Percentiles rank a stretch among this genome's conserved stretches.
Evolutionary conservation across 2,888 invertebrate genomes (phyloP).

Genomic region (Eledona agricola): DNA sequence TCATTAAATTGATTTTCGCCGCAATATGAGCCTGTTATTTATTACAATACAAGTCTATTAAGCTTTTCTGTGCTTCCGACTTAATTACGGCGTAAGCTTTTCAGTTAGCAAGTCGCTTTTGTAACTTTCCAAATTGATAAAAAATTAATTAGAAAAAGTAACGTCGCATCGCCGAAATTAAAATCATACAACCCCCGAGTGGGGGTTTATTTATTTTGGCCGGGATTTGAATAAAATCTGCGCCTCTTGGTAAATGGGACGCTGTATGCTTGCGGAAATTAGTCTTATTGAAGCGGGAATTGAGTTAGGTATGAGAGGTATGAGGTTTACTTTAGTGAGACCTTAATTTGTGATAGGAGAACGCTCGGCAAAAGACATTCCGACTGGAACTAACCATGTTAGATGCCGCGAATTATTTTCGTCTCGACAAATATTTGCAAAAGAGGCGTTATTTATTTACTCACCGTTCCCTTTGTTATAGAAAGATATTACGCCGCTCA

Average conservation of each 20-base stretch:
- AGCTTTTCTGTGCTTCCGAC: too few relatives aligned
- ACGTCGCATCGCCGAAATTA: neutral
- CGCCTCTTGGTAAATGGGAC: neutral
- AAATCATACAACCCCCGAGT: neutral
- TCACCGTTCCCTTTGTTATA: neutral
- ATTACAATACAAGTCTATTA: too few relatives aligned
- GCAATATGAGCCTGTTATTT: too few relatives aligned
- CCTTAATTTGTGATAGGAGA: slow-evolving; percentile 6
- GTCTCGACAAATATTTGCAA: slow-evolving; percentile 8
- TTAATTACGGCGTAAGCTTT: too few relatives aligned
- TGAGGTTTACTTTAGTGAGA: slow-evolving; percentile 10
- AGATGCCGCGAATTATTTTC: slow-evolving; percentile 1
- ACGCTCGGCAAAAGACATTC: neutral
- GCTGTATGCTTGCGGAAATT: slow-evolving; percentile 17
- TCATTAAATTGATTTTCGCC: too few relatives aligned
- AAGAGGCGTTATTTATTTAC: slow-evolving; percentile 10
- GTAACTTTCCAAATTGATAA: too few relatives aligned
- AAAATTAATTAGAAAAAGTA: too few relatives aligned
- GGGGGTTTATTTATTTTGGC: slow-evolving; percentile 3
- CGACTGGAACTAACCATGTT: neutral
- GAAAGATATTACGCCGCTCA: slow-evolving; percentile 10
- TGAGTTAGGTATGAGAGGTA: slow-evolving; percentile 20
- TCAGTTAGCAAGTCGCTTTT: too few relatives aligned
- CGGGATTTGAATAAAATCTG: slow-evolving; percentile 3
- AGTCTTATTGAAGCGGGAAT: slow-evolving; percentile 20